Evolutionary conservation across 2,113 vertebrate genomes (phyloP).

Genomic region (Gallinago jamesoni): DNA sequence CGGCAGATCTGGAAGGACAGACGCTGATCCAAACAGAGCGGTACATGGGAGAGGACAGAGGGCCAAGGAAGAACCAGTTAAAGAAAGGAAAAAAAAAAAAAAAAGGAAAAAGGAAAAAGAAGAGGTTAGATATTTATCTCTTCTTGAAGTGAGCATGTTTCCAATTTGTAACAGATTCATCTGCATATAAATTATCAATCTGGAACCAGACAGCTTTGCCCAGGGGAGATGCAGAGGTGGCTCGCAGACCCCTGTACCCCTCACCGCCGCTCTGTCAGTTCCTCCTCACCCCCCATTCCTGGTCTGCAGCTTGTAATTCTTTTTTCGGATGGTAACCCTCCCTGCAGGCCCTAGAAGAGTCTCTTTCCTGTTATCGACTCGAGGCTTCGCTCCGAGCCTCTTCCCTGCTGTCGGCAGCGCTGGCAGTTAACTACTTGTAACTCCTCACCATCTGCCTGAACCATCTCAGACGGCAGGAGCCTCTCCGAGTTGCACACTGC

Average conservation of each 20-base stretch:
- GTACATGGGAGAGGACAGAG: neutral
- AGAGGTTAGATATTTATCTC: neutral
- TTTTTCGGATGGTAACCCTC: neutral
- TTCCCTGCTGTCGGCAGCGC: neutral
- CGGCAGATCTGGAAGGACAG: neutral
- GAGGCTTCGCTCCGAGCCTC: neutral
- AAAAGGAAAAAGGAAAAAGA: too few species aligned
- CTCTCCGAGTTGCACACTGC: neutral
- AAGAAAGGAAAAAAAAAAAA: neutral
- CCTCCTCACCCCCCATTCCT: neutral
- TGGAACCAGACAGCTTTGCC: neutral
- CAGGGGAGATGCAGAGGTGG: neutral
- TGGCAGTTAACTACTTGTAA: neutral
- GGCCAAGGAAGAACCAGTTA: neutral
- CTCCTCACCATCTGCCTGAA: conserved; percentile 4
- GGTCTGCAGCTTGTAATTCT: neutral
- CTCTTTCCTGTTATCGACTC: neutral
- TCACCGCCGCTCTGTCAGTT: fast-evolving
- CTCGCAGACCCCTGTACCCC: neutral
- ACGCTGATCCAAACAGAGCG: neutral
- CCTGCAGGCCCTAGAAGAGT: neutral
- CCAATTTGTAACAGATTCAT: neutral
- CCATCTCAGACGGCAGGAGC: neutral
- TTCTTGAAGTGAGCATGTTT: neutral
- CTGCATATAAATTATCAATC: neutral